Base-by-base conservation (phyloP, 2,113 vertebrate genomes). In the Phalacrocorax pelagicus region DNA sequence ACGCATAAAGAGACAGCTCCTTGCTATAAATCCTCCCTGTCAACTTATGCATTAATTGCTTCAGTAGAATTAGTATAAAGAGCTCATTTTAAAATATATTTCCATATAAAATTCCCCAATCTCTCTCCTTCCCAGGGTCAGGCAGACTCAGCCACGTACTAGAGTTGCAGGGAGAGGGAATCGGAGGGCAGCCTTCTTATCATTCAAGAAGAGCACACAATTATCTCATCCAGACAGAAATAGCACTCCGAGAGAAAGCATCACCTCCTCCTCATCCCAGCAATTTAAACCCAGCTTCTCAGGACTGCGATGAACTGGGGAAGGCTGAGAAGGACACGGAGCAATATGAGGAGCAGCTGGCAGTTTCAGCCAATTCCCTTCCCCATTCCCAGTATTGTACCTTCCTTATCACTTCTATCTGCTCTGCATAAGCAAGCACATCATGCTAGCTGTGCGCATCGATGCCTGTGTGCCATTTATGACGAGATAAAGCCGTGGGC, bases 381-480 rank as follows among this genome's bases (percentile, higher is more conserved):
- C 57, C 36, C 63, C 1, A 0, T 49, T 67, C 61, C 36, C 42
- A 51, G 21, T 11, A 14, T 6, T 11, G 7, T 7, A 14, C 9
- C 40, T 62, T 75, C 52, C 13, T 12, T 19, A 36, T 12, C 69
- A 29, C 7, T 23, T 16, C 26, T 12, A 2, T 30, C 44, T 49
- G 20, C 52, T 63, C 22, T 49, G 5, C 5, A 1, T 4, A 40
- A 47, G 16, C 2, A 32, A 55, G 18, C 4, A 7, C 6, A 46
- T 19, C 18, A 11, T 3, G 7, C 6, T 2, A 7, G n/a, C 7
- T 20, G 9, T 2, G 34, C 22, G 49, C 2, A 6, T 17, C 51
- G 0, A 2, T 13, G 16, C 8, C 10, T 36, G 9, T 7, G 1
- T 6, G 30, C 6, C 12, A 3, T 46, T 29, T n/a, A 36, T 6